Evolutionary conservation across 2,888 invertebrate species (phyloP).

Genomic region (Nymphalis urticae): DNA sequence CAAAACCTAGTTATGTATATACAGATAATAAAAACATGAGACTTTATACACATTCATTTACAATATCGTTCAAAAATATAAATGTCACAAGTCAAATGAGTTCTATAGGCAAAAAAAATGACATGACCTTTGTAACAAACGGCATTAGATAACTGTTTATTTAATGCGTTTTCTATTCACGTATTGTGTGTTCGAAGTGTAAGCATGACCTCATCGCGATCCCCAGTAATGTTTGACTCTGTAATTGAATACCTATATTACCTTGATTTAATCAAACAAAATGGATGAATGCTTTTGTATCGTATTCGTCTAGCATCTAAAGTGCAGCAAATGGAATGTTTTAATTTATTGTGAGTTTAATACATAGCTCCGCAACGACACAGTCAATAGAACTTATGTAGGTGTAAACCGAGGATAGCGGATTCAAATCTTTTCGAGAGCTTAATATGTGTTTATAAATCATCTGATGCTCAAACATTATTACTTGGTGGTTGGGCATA

Average conservation of each 20-base stretch:
- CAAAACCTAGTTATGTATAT: too few relatives aligned
- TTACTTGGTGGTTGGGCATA: background rate
- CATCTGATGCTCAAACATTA: too few relatives aligned
- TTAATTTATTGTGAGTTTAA: slow-evolving; percentile 1
- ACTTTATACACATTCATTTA: too few relatives aligned
- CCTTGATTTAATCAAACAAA: slow-evolving; percentile 13
- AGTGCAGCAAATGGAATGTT: background rate
- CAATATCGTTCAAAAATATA: too few relatives aligned
- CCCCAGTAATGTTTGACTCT: background rate
- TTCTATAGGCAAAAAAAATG: background rate
- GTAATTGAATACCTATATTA: slow-evolving; percentile 5
- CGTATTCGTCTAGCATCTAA: background rate
- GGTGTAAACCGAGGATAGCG: too few relatives aligned
- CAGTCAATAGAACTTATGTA: too few relatives aligned
- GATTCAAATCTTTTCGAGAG: too few relatives aligned
- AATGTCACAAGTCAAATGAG: too few relatives aligned
- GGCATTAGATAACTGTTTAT: background rate
- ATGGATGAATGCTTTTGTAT: slow-evolving; percentile 4
- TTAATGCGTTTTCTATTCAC: slow-evolving; percentile 3
- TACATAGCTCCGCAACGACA: too few relatives aligned
- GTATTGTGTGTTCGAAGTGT: slow-evolving; percentile 1
- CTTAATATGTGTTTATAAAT: background rate
- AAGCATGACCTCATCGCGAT: background rate
- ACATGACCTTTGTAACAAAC: background rate
- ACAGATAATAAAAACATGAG: too few relatives aligned